These are phyloP conservation scores for Halictus quadricinctus DNA, from an alignment of 2,888 invertebrate species.

Conservation along the genomic window DNA sequence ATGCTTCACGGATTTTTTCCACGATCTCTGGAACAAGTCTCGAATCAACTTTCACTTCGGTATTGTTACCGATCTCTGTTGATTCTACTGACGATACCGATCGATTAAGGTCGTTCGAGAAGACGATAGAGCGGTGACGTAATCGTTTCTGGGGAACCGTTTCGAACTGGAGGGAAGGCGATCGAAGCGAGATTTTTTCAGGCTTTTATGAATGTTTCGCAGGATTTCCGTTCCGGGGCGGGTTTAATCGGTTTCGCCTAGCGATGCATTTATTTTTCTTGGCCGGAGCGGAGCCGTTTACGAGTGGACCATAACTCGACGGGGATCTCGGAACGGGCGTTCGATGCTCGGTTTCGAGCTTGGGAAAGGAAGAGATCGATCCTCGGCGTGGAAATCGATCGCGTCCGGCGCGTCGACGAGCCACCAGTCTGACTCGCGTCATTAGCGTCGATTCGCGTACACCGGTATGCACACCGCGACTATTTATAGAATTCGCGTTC, in stretches of 20 bases:
- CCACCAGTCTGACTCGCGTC: slow-evolving; percentile 2
- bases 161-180: neutral
- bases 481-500: slow-evolving; percentile 44
- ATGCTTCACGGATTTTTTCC: no score
- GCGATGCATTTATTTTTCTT: neutral
- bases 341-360: neutral
- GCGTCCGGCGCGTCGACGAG: slow-evolving; percentile 7
- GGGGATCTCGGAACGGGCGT: neutral
- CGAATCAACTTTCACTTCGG: neutral
- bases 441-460: slow-evolving; percentile 27
- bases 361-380: slow-evolving; percentile 1
- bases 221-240: neutral
- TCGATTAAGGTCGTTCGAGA: neutral
- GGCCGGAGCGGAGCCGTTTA: neutral
- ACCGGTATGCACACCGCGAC: slow-evolving; percentile 12
- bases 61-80: neutral
- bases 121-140: neutral
- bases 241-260: neutral
- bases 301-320: neutral
- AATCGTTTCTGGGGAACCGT: neutral
- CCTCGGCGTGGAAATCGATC: slow-evolving; percentile 1
- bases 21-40: no score
- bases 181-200: neutral
- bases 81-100: no score
- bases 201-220: neutral